Evolutionary conservation across 1,140 invertebrate genomes (phyloP), one percentile per base, ranked within the genome.

Genomic region (Neotoxoptera formosana): DNA sequence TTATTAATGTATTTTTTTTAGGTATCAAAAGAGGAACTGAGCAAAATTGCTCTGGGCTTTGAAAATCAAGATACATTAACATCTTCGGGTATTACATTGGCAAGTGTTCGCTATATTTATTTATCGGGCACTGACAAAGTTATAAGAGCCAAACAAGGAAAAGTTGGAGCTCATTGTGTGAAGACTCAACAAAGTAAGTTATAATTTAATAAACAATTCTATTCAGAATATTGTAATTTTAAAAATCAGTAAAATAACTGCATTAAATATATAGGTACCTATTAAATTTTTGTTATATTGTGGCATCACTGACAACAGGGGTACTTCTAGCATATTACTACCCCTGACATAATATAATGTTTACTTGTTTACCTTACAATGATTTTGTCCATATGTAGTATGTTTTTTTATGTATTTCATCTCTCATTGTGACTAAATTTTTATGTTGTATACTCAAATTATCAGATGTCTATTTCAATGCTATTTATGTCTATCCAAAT

Each of bases 111-210:
- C 96, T 98, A 98, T 96, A 98, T 98, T 95, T 98, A 98, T 96
- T 96, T 98, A 95, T 98, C 98, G 94, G 98, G 98, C 95, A 98
- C 98, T 96, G 98, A 98, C 95, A 97, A 97, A 95, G 98, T 98
- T 94, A 97, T 98, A 95, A 97, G 98, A 96, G 98, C 98, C 95
- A 98, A 98, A 96, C 96, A 98, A 94, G 98, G 97, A 95, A 98
- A 98, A 96, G 97, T 98, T 95, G 98, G 98, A 94, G 97, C 98
- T 93, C 98, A 98, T 95, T 98, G 97, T 97, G 98, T 98, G 97
- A 98, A 98, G 96, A 98, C 98, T 95, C 96, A 97, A 96, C 98
- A 98, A 97, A 97, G 97, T 97, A 95, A 95, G 95, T 93, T 84
- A 81, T 91, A 76, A 47, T 30, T 91, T 89, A 45, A 48, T n/a